phyloP scores from a whole-genome alignment of 2,888 invertebrate genomes.

The Odontocolon sp. region DNA sequence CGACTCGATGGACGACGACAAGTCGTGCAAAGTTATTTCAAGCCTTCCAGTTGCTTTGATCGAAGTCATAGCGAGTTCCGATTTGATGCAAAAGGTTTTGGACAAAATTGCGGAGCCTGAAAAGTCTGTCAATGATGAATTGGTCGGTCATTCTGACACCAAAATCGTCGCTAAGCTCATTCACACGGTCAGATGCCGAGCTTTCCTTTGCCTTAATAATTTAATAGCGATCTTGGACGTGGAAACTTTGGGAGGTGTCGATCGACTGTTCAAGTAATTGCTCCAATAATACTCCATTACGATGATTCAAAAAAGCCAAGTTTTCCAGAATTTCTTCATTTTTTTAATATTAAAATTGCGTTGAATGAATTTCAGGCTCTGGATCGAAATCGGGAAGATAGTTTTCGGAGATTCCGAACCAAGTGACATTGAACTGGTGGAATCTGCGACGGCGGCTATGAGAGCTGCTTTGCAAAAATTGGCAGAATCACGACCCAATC shows the following conservation, averaged over 20 bases:
- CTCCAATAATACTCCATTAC: neutral
- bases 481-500: slow-evolving; percentile 80
- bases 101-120: slow-evolving; percentile 82
- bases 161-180: slow-evolving; percentile 82
- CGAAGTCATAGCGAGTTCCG: slow-evolving; percentile 84
- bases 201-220: slow-evolving; percentile 87
- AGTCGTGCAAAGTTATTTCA: slow-evolving; percentile 79
- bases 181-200: slow-evolving; percentile 84
- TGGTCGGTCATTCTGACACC: slow-evolving; percentile 82
- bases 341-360: too few species aligned
- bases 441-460: slow-evolving; percentile 89
- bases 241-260: slow-evolving; percentile 86
- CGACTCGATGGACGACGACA: slow-evolving; percentile 67
- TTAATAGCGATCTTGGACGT: slow-evolving; percentile 84
- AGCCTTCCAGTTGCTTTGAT: slow-evolving; percentile 83
- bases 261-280: slow-evolving; percentile 80
- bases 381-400: slow-evolving; percentile 86
- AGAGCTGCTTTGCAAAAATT: slow-evolving; percentile 88
- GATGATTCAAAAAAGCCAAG: neutral
- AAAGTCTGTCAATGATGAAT: slow-evolving; percentile 82
- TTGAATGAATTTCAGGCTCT: slow-evolving; percentile 81
- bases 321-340: neutral
- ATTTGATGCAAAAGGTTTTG: slow-evolving; percentile 85
- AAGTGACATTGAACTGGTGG: slow-evolving; percentile 83
- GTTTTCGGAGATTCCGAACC: slow-evolving; percentile 83